A percentile compares a stretch with the other conserved stretches of the same genome.
Conservation (phyloP, 2,888 invertebrate genomes). For the Cremastinae sp. region DNA sequence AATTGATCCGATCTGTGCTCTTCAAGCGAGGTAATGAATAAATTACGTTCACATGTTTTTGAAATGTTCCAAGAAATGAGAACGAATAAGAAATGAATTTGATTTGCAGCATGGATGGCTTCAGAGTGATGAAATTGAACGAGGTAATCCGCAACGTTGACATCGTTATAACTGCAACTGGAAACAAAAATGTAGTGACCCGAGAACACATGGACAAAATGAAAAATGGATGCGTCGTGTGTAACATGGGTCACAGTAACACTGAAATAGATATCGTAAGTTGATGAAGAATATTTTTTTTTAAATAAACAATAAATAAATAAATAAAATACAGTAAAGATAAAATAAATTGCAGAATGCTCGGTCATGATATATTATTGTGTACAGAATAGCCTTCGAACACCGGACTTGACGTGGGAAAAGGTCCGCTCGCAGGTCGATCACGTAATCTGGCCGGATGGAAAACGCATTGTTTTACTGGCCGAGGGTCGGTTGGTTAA, state of each 20-base stretch:
- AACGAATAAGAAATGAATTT: background rate
- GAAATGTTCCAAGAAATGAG: constrained; percentile 5
- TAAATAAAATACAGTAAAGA: no score
- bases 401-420: constrained; percentile 98
- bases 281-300: constrained; percentile 54
- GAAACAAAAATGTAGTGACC: constrained; percentile 97
- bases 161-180: constrained; percentile 98
- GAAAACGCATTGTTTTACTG: constrained; percentile 94
- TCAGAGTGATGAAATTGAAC: constrained; percentile 95
- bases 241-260: constrained; percentile 99
- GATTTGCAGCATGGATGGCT: constrained; percentile 94
- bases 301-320: no score
- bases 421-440: constrained; percentile 98
- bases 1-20: constrained; percentile 98
- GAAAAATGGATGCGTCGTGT: constrained; percentile 97
- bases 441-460: constrained; percentile 99
- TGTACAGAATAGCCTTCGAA: constrained; percentile 90
- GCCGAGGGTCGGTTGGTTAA: constrained; percentile 98
- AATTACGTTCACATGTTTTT: background rate
- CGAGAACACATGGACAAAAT: constrained; percentile 97
- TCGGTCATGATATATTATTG: no score
- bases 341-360: no score
- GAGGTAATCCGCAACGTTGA: constrained; percentile 96
- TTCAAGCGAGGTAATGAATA: constrained; percentile 90
- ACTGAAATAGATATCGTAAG: constrained; percentile 96